Conservation (phyloP, 1,140 invertebrate species). For the Ridgeia piscesae region DNA sequence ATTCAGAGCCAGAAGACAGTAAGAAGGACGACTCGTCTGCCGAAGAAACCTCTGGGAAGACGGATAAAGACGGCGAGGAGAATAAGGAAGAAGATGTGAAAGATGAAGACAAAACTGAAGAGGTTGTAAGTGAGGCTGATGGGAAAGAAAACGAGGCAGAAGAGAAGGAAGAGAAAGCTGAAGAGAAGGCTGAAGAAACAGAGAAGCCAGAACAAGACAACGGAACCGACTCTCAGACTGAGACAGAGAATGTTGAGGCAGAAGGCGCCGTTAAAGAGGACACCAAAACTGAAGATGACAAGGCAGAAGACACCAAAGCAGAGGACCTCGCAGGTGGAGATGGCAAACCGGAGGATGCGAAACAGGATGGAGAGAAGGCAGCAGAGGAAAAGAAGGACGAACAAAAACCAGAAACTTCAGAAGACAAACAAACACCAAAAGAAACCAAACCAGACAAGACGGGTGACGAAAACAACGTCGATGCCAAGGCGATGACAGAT, state of each 20-base stretch:
- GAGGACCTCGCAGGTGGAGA: background rate
- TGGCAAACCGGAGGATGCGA: background rate
- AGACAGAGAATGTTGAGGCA: background rate
- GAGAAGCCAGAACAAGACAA: background rate
- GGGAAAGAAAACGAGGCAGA: constrained; percentile 14
- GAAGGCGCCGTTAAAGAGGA: background rate
- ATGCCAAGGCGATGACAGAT: constrained; percentile 30
- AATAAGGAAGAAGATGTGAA: constrained; percentile 25
- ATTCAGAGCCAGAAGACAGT: background rate
- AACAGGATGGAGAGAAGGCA: constrained; percentile 2
- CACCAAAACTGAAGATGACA: background rate
- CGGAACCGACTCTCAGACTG: background rate
- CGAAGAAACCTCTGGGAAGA: constrained; percentile 19
- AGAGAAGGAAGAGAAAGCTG: background rate
- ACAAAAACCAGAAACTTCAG: constrained; percentile 11
- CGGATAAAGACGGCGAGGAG: constrained; percentile 25
- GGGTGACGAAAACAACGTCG: constrained; percentile 14
- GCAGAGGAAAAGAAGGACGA: constrained; percentile 28
- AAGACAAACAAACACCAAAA: constrained; percentile 16
- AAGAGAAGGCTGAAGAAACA: background rate
- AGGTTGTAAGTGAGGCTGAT: constrained; percentile 19
- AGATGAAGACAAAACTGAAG: constrained; percentile 20
- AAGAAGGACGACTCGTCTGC: background rate
- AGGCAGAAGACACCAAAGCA: background rate
- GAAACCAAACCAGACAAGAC: constrained; percentile 25